Percentiles rank a stretch among this genome's conserved stretches.
These are phyloP conservation scores for Athrips mouffetella DNA, from an alignment of 2,888 invertebrate genomes.

Conservation along the genomic window DNA sequence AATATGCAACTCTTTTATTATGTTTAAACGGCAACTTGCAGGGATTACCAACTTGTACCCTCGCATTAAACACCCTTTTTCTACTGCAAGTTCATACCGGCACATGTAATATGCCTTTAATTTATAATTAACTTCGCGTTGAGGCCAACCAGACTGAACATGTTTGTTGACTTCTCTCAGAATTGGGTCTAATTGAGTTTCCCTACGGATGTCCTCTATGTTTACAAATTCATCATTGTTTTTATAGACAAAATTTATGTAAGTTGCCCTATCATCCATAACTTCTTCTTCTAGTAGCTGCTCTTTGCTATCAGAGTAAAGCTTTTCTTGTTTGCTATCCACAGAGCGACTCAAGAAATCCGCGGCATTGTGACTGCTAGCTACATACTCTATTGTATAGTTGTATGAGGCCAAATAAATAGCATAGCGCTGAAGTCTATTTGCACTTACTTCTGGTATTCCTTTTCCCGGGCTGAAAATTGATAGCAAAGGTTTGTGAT, in stretches of 20 bases:
- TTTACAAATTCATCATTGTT: not conserved
- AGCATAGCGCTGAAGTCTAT: constrained; percentile 4
- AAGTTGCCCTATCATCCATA: constrained; percentile 6
- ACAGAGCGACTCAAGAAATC: constrained; percentile 3
- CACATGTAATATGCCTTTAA: not conserved
- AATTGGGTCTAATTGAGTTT: not conserved
- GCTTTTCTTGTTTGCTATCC: not conserved
- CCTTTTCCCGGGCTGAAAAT: constrained; percentile 4
- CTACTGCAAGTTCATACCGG: not conserved
- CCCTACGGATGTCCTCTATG: not conserved
- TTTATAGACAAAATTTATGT: not conserved
- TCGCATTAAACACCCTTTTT: too few species aligned
- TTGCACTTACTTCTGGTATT: constrained; percentile 7
- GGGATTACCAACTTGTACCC: too few species aligned
- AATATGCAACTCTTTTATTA: constrained; percentile 14
- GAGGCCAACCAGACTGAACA: not conserved
- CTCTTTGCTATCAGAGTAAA: too few species aligned
- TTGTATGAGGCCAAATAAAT: constrained; percentile 9
- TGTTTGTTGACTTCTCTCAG: not conserved
- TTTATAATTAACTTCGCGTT: not conserved
- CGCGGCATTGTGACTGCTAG: not conserved
- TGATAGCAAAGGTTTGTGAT: constrained; percentile 6
- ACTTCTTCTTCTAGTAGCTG: not conserved
- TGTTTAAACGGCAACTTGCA: not conserved
- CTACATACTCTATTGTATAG: constrained; percentile 7